Percentiles rank a stretch among this genome's conserved stretches.
Evolutionary conservation across 2,113 vertebrate species (phyloP).

Genomic region (Semnornis frantzii): DNA sequence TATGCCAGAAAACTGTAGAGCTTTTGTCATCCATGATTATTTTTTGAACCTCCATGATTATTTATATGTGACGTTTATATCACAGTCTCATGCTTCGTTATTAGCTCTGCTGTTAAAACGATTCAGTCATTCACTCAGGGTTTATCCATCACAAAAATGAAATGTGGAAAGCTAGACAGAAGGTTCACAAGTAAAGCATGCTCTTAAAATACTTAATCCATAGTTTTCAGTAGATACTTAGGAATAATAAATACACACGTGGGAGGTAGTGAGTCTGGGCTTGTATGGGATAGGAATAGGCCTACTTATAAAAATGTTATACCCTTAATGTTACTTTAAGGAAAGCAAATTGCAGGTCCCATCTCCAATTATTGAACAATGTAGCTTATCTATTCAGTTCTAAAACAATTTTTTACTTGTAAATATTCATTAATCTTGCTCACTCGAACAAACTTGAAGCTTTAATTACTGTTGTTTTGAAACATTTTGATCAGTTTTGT

Average conservation of each 20-base stretch:
- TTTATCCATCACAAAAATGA: background rate
- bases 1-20: background rate
- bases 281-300: background rate
- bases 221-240: background rate
- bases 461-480: background rate
- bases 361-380: background rate
- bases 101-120: background rate
- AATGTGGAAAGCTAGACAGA: background rate
- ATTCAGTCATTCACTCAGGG: background rate
- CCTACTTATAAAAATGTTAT: background rate
- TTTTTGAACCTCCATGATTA: background rate
- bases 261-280: background rate
- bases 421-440: background rate
- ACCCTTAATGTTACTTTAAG: background rate
- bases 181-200: background rate
- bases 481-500: background rate
- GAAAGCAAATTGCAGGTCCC: background rate
- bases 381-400: background rate
- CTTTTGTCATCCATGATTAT: background rate
- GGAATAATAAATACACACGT: background rate
- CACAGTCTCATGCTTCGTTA: background rate
- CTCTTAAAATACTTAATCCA: background rate
- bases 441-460: background rate
- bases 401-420: background rate
- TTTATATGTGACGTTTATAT: background rate